phyloP scores from a whole-genome alignment of 2,888 invertebrate genomes.

The Amblyteles armatorius region DNA sequence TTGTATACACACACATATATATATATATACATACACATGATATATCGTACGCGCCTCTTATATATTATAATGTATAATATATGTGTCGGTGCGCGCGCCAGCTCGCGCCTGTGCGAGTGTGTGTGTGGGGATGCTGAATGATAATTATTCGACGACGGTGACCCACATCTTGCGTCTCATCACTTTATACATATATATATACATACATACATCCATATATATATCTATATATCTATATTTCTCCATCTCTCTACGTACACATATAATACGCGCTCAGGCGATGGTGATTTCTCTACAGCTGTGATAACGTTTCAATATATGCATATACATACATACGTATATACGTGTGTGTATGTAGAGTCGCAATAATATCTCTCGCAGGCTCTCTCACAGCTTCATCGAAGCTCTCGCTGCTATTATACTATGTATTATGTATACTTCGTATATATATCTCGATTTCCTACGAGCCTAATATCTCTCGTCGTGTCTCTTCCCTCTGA shows the following conservation, averaged over 20 bases:
- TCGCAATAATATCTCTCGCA: conserved; percentile 52
- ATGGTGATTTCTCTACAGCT: conserved; percentile 59
- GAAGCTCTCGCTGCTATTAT: conserved; percentile 61
- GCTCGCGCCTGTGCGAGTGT: conserved; percentile 49
- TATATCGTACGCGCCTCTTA: conserved; percentile 29
- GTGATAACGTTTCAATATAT: conserved; percentile 14
- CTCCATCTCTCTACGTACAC: conserved; percentile 24
- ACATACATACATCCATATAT: conserved; percentile 16
- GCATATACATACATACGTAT: conserved; percentile 8
- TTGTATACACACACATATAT: background rate
- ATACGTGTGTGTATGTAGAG: conserved; percentile 13
- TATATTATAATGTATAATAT: conserved; percentile 19
- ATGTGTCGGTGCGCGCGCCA: conserved; percentile 41
- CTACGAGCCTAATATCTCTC: conserved; percentile 52
- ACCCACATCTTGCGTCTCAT: conserved; percentile 67
- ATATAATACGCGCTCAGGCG: conserved; percentile 43
- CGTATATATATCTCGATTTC: conserved; percentile 36
- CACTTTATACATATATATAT: conserved; percentile 46
- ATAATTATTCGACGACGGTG: conserved; percentile 72
- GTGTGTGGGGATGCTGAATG: conserved; percentile 68
- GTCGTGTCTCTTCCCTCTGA: conserved; percentile 40
- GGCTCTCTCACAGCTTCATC: conserved; percentile 51
- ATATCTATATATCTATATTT: conserved; percentile 31
- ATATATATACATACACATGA: background rate
- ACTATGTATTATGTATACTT: conserved; percentile 36